Percentiles rank a stretch among this genome's conserved stretches.
phyloP scores from a whole-genome alignment of 2,797 vertebrate species.

The Hephaestus fuliginosus region DNA sequence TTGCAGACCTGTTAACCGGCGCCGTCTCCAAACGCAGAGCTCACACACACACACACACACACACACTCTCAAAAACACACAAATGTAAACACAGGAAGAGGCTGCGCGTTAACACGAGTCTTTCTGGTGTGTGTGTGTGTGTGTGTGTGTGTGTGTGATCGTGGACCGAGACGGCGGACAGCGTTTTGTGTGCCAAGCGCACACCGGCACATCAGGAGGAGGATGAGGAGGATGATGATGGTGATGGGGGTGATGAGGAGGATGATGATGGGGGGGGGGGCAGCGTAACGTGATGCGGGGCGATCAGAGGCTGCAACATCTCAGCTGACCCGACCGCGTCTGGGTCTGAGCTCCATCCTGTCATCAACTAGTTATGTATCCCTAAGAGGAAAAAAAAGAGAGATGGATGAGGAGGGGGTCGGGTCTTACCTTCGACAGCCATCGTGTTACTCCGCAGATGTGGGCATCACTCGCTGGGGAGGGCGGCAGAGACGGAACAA shows the following conservation, averaged over 20 bases:
- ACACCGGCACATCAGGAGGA: neutral
- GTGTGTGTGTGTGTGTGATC: constrained; percentile 12
- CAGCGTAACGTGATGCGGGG: constrained; percentile 48
- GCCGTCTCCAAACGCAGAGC: constrained; percentile 18
- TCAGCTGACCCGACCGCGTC: constrained; percentile 54
- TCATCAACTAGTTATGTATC: constrained; percentile 12
- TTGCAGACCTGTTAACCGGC: constrained; percentile 71
- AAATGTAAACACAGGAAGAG: constrained; percentile 34
- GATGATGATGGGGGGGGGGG: neutral
- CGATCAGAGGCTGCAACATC: constrained; percentile 42
- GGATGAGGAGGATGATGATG: constrained; percentile 17
- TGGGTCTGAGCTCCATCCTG: constrained; percentile 15
- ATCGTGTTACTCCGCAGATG: constrained; percentile 77
- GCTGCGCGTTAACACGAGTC: constrained; percentile 58
- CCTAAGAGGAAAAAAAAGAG: no score
- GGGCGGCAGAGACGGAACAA: constrained; percentile 50
- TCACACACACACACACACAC: constrained; percentile 1
- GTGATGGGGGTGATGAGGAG: constrained; percentile 12
- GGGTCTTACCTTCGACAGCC: constrained; percentile 86
- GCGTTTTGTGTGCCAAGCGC: constrained; percentile 33
- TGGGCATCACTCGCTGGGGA: constrained; percentile 69
- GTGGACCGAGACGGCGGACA: constrained; percentile 10
- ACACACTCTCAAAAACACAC: neutral
- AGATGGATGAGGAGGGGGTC: no score
- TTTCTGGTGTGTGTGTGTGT: constrained; percentile 37